These are phyloP conservation scores for Hipparchia sbordonii DNA, from an alignment of 2,888 invertebrate genomes.

Conservation along the genomic window DNA sequence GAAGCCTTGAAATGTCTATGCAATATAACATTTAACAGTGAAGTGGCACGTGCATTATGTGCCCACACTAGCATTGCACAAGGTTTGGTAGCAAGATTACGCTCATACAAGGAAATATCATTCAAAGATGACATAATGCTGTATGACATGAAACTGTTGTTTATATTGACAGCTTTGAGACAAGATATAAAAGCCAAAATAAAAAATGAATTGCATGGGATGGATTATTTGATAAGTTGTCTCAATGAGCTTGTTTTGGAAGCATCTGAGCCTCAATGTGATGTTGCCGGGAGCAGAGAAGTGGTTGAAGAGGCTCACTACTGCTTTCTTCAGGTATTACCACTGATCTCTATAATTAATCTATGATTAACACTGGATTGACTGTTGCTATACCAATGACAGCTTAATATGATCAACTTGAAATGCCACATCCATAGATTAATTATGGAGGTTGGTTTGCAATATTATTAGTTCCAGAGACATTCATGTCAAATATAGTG, in stretches of 20 bases:
- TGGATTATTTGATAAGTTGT: conserved; percentile 86
- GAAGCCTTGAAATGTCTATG: conserved; percentile 95
- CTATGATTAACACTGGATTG: no score
- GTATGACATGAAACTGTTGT: conserved; percentile 94
- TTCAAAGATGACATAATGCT: conserved; percentile 88
- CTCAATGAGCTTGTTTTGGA: conserved; percentile 85
- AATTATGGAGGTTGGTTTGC: no score
- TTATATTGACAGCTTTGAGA: conserved; percentile 93
- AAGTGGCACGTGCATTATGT: conserved; percentile 69
- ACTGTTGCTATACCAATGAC: no score
- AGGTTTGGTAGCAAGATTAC: conserved; percentile 88
- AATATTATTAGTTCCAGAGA: no score
- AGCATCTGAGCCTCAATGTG: conserved; percentile 51
- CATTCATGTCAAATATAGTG: no score
- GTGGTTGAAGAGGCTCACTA: conserved; percentile 42
- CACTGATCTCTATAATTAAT: neutral
- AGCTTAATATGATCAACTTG: no score
- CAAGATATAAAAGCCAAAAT: conserved; percentile 86
- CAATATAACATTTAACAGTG: conserved; percentile 91
- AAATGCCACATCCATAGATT: no score
- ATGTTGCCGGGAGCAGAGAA: conserved; percentile 50
- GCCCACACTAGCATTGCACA: conserved; percentile 85
- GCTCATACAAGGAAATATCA: conserved; percentile 85
- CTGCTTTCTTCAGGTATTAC: conserved; percentile 23
- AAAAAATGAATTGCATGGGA: conserved; percentile 86